Base-by-base conservation (phyloP, 2,888 invertebrate species). In the Metellina segmentata region DNA sequence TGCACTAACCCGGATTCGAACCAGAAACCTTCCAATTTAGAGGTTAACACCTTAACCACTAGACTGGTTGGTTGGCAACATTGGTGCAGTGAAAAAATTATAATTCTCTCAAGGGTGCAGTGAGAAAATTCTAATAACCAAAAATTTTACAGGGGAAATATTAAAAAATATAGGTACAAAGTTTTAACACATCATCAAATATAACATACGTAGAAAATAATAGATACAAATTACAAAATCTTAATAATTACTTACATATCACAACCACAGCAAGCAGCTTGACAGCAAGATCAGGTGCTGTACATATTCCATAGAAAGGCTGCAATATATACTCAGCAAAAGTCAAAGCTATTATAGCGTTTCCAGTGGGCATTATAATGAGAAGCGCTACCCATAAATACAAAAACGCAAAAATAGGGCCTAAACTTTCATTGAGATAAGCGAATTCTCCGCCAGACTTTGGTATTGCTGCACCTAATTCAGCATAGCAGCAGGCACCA, bases 371-470 rank as follows among this genome's bases (percentile, higher is more conserved):
- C 93, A 97, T 96, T 94, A 97, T 97, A 94, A 98, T 97, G 83
- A 97, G 95, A 93, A 97, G 95, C n/a, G 99, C 98, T 94, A 98
- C 98, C 99, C 99, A 99, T 13, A 99, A 96, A 95, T 98, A 99
- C 16, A 99, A 96, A 95, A 99, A 99, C 0, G 99, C 98, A 20
- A 98, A 98, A 89, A 99, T 95, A 1, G 97, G 96, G 49, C 99
- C 99, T 94, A 97, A 99, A 1, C 99, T 98, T 95, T 98, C 97
- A 94, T 97, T 96, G 93, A 99, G 98, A 94, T 99, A 99, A 61
- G 98, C 98, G 95, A 99, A 99, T 95, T 99, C 99, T 1, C 99
- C 99, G 48, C 99, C 99, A 92, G 98, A 98, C 94, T 98, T 97
- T 6, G 98, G 97, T 94, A 99, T 97, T 48, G 97, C 96, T 20